Conservation (phyloP, 53 echinoderm and acorn worm genomes). For the Apostichopus leukothele region DNA sequence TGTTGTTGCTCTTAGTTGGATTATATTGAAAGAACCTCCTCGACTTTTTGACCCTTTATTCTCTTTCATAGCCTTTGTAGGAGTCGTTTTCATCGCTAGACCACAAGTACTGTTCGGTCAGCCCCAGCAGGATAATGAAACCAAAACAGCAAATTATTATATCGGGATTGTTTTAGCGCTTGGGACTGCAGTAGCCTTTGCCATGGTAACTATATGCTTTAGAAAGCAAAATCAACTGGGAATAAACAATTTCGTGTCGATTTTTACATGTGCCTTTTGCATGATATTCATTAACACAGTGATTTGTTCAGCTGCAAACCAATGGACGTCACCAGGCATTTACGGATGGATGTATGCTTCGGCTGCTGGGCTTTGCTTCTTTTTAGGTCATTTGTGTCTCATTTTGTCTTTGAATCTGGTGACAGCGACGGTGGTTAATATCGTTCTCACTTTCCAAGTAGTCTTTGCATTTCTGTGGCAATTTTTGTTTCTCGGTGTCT, state of each 20-base stretch:
- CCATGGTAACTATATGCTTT: neutral
- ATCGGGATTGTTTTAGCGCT: neutral
- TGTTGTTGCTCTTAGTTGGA: constrained; percentile 13
- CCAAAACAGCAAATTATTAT: neutral
- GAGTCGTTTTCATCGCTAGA: constrained; percentile 27
- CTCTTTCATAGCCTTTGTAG: neutral
- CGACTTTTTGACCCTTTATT: constrained; percentile 1
- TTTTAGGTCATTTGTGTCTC: neutral
- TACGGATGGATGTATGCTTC: neutral
- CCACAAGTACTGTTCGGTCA: neutral
- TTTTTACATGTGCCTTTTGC: neutral
- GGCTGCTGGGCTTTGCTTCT: neutral
- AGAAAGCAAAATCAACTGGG: neutral
- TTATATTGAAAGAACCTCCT: constrained; percentile 14
- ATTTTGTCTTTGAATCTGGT: neutral
- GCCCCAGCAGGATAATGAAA: neutral
- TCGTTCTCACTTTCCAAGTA: neutral
- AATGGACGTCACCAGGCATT: neutral
- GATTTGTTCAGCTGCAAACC: neutral
- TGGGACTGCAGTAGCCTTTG: neutral
- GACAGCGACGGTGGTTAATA: neutral
- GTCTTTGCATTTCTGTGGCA: constrained; percentile 25
- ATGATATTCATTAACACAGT: neutral
- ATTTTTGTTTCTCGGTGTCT: neutral
- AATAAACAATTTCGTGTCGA: neutral